Base-by-base conservation (phyloP, 2,888 invertebrate species). In the Villa cingulata region DNA sequence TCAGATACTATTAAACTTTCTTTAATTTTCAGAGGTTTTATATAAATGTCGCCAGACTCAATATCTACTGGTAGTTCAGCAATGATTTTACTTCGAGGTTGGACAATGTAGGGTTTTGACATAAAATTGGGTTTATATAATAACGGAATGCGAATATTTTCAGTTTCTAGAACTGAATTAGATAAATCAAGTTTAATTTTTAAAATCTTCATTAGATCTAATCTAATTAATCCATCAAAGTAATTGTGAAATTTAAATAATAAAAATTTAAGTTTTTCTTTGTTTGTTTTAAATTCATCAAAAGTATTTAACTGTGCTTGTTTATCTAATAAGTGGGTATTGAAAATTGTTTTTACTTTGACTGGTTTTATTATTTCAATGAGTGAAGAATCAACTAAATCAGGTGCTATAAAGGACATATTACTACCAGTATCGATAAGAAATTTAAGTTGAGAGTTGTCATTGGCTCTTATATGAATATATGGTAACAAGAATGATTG, bases 211-310 rank as follows among this genome's bases (percentile, higher is more conserved):
- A 55, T 48, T 14, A 37, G 45, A 10, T 53, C 51, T 23, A 56
- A 36, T 18, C 54, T 54, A 32, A 56, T 20, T 37, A 56, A 34
- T 7, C 51, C 51, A 45, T 56, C 54, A 27, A 56, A 54, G 27
- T 53, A 54, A 34, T 50, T 49, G 17, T 56, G 54, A 36, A 55
- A 54, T 49, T 48, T 51, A 27, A 52, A 51, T n/a, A 23, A 7
- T 23, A 23, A 23, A 7, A 23, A 23, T 23, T 23, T 23, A 6
- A 23, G 7, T 23, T 23, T 23, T 17, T 41, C 10, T 1, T 45
- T 43, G n/a, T 37, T 15, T 44, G 43, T 48, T 29, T 51, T 49
- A 12, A 53, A 49, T 45, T 52, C 51, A 37, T 29, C n/a, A 17
- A 53, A 39, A n/a, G 40, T 42, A 9, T 48, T 38, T 19, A 53